Base-by-base conservation (phyloP, 2,797 vertebrate genomes). In the Gallinago solitaria region DNA sequence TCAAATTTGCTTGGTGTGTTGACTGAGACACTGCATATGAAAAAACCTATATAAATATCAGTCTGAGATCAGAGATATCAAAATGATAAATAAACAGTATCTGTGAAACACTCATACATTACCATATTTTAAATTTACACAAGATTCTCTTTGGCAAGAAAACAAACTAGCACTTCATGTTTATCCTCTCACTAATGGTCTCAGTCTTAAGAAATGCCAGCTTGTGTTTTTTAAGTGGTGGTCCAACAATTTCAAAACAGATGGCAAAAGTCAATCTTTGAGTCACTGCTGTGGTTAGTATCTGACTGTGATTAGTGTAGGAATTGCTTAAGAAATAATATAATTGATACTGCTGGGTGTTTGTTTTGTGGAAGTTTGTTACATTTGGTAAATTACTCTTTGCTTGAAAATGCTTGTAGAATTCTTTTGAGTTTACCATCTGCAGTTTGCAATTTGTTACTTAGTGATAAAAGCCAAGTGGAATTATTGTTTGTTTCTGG, bases 171-270 rank as follows among this genome's bases (percentile, higher is more conserved):
- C 96, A 91, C 91, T 90, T 96, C 80, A 96, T 97, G 78, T 93
- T 95, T 96, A 68, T 94, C 54, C 69, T 94, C n/a, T 88, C 85
- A 67, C 92, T 87, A 91, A 86, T 81, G 70, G 79, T 32, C 54
- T 76, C 19, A 51, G 47, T 81, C 82, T 92, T 75, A 81, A 53
- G 89, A 95, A 96, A 79, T 94, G 79, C 89, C 85, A 88, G 91
- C 73, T 92, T 95, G 87, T 93, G 76, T 68, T 96, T 95, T 88
- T 45, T 51, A 70, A 61, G 53, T 78, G n/a, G 54, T 79, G 74
- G 77, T 87, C 92, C 73, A 92, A 81, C 76, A 83, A 78, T 96
- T 96, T 96, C 73, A 90, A 93, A 96, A 93, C 95, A 95, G 90
- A 96, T 95, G 85, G 67, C 63, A 88, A 70, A 92, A 87, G 70